phyloP scores from a whole-genome alignment of 2,797 vertebrate species.

The Aeoliscus strigatus region DNA sequence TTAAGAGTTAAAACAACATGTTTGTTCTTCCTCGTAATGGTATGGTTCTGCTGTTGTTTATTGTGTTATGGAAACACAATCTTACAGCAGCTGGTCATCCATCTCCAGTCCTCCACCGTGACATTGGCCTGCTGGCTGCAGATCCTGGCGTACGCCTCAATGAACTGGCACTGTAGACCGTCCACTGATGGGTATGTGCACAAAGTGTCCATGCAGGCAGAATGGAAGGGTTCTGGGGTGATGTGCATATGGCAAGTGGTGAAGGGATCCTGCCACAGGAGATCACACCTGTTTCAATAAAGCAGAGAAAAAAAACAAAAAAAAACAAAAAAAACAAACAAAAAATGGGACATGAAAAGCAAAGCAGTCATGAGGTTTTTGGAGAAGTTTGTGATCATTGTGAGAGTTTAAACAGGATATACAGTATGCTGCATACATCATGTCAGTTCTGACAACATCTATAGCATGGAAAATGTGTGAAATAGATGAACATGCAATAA shows the following conservation, averaged over 20 bases:
- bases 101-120: conserved; percentile 19
- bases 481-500: no score
- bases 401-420: no score
- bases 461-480: no score
- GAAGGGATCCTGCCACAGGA: conserved; percentile 20
- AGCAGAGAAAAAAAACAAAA: not conserved
- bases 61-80: not conserved
- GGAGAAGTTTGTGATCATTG: no score
- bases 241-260: conserved; percentile 14
- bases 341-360: no score
- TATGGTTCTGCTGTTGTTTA: no score
- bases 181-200: conserved; percentile 29
- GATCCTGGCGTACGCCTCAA: conserved; percentile 27
- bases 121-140: conserved; percentile 11
- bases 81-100: conserved; percentile 20
- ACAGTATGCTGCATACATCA: no score
- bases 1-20: no score
- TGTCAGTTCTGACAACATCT: no score
- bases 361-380: not conserved
- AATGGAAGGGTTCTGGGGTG: conserved; percentile 22
- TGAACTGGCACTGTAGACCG: conserved; percentile 20
- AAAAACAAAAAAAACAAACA: not conserved
- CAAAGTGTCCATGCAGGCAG: conserved; percentile 16
- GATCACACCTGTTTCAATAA: conserved; percentile 20
- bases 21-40: no score